A percentile compares a stretch with the other conserved stretches of the same genome.
Conservation (phyloP, 2,888 invertebrate genomes). For the Dioctria rufipes region DNA sequence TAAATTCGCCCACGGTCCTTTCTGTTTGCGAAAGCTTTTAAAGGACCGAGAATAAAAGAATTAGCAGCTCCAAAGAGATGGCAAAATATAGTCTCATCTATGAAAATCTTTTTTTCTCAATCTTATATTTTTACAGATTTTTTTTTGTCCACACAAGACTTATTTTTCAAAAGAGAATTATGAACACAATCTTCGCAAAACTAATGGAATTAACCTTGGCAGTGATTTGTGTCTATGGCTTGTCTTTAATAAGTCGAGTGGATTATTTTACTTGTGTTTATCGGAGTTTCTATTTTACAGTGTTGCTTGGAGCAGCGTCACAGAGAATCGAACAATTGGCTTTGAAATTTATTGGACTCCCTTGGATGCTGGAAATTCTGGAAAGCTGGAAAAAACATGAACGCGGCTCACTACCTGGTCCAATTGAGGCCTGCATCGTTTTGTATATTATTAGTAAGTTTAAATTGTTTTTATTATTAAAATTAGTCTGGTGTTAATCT, state of each 20-base stretch:
- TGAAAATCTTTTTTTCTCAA: background rate
- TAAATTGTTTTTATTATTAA: background rate
- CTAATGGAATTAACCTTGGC: background rate
- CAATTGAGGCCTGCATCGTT: conserved; percentile 87
- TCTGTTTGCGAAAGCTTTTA: background rate
- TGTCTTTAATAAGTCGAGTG: background rate
- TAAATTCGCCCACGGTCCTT: conserved; percentile 14
- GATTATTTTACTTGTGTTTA: too few species aligned
- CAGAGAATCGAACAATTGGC: conserved; percentile 89
- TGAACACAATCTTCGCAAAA: background rate
- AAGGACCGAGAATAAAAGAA: background rate
- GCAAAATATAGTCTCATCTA: background rate
- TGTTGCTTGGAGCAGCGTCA: conserved; percentile 93
- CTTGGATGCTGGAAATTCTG: conserved; percentile 82
- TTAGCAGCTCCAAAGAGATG: background rate
- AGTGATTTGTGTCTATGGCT: background rate
- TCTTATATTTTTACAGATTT: background rate
- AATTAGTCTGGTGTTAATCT: background rate
- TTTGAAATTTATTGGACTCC: conserved; percentile 84
- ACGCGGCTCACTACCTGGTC: conserved; percentile 83
- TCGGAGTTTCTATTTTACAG: conserved; percentile 71
- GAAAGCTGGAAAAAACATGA: conserved; percentile 85
- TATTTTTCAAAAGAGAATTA: background rate
- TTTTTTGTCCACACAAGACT: background rate
- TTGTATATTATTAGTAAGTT: conserved; percentile 88